Evolutionary conservation across 2,113 vertebrate species (phyloP).

Genomic region (Ahaetulla prasina): DNA sequence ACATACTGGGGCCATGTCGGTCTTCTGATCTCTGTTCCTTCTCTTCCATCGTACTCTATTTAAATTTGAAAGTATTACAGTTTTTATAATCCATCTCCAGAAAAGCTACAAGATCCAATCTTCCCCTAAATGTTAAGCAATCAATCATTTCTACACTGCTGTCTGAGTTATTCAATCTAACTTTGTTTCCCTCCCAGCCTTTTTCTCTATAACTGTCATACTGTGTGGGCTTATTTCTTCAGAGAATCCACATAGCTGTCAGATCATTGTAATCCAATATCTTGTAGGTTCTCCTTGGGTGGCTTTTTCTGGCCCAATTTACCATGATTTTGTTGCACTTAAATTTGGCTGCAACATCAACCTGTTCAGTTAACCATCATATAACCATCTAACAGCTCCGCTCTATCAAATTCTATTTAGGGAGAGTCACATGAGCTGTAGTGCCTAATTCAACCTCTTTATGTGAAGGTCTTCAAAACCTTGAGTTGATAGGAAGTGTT

Average conservation of each 20-base stretch:
- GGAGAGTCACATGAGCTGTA: neutral
- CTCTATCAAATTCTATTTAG: neutral
- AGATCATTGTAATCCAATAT: neutral
- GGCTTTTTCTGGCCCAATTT: neutral
- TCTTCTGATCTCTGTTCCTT: neutral
- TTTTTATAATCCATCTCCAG: slow-evolving; percentile 36
- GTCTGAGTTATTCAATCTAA: neutral
- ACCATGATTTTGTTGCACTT: neutral
- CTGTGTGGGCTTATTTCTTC: neutral
- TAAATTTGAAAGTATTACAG: slow-evolving; percentile 25
- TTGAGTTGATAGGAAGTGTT: neutral
- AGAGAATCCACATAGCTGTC: neutral
- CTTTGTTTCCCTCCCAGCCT: neutral
- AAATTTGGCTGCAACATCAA: neutral
- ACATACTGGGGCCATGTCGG: neutral
- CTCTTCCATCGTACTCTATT: neutral
- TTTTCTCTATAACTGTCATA: neutral
- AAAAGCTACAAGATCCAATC: slow-evolving; percentile 36
- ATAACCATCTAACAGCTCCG: neutral
- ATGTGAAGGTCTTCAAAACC: neutral
- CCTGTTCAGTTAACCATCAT: neutral
- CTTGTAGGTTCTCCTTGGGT: neutral
- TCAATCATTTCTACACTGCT: slow-evolving; percentile 44
- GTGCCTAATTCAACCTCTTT: neutral
- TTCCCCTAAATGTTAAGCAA: slow-evolving; percentile 38